phyloP scores from a whole-genome alignment of 2,888 invertebrate species.

The Andrena flavipes region DNA sequence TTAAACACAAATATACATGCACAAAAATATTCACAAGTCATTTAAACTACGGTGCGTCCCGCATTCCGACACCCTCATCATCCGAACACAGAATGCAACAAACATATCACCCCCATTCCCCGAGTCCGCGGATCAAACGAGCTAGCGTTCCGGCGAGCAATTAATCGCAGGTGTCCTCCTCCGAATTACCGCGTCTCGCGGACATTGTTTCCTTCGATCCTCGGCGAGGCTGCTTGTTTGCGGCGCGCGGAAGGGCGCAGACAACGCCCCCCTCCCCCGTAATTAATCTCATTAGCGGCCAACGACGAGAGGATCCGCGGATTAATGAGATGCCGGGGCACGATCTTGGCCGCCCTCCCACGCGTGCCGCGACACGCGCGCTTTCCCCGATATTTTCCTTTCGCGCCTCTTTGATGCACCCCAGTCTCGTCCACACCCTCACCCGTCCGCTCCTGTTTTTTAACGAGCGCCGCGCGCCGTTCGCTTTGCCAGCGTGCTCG shows the following conservation, averaged over 20 bases:
- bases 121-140: conserved; percentile 21
- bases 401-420: conserved; percentile 48
- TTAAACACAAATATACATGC: too few species aligned
- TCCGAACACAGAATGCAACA: not conserved
- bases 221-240: not conserved
- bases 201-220: conserved; percentile 38
- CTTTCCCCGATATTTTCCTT: conserved; percentile 52
- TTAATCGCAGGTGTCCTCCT: conserved; percentile 40
- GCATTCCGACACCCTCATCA: too few species aligned
- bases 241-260: conserved; percentile 17
- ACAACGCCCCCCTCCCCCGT: conserved; percentile 38
- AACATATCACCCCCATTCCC: not conserved
- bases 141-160: conserved; percentile 1
- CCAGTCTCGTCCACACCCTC: not conserved
- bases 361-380: conserved; percentile 49
- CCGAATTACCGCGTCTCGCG: conserved; percentile 44
- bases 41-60: too few species aligned
- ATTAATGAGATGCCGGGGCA: conserved; percentile 65
- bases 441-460: conserved; percentile 24
- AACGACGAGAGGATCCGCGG: conserved; percentile 40
- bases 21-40: too few species aligned
- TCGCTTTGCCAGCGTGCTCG: conserved; percentile 29
- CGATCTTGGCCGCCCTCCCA: conserved; percentile 51
- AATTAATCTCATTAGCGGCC: conserved; percentile 72
- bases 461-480: conserved; percentile 43